Evolutionary conservation across 2,113 vertebrate species (phyloP), one percentile per base, ranked within the genome.

Genomic region (Nibea albiflora): DNA sequence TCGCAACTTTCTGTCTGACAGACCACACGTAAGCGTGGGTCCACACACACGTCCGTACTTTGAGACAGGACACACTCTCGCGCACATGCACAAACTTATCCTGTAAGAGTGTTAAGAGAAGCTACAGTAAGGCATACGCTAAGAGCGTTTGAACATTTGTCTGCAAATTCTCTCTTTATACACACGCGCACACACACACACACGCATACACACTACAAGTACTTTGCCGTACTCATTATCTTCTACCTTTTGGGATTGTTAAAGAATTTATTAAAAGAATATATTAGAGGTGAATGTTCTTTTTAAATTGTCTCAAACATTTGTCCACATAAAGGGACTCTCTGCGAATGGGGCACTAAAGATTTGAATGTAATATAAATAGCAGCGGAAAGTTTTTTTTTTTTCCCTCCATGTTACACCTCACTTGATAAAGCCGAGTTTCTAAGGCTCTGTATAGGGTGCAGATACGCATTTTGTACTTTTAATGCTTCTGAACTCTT

Each of bases 191-290:
- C 54, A 72, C 65, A 46, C 26, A 3, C 47, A 77, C 50, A 47
- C 72, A 56, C 28, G 35, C 17, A n/a, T 44, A 24, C 56, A 54
- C 7, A 11, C 28, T 28, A 17, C 7, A 61, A 50, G 24, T 66
- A 4, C 31, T 84, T 70, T 65, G 12, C 9, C 2, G 3, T 58
- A 60, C 72, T 84, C 63, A 52, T 85, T 72, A 65, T 61, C 31
- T 31, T 73, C 0, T 74, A 39, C 16, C 44, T 76, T 64, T 52
- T 73, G 57, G 35, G 73, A 61, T 73, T 54, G 31, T 73, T 88
- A 22, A 56, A 85, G 63, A 74, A 57, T 74, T 62, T 77, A 74
- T 74, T 46, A 75, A 39, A 76, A 56, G 53, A 88, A 86, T 71
- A 54, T 54, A 69, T 78, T 78, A 4, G 16, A 31, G 47, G 35